phyloP scores from a whole-genome alignment of 2,797 vertebrate species.

The Sitta carolinensis region DNA sequence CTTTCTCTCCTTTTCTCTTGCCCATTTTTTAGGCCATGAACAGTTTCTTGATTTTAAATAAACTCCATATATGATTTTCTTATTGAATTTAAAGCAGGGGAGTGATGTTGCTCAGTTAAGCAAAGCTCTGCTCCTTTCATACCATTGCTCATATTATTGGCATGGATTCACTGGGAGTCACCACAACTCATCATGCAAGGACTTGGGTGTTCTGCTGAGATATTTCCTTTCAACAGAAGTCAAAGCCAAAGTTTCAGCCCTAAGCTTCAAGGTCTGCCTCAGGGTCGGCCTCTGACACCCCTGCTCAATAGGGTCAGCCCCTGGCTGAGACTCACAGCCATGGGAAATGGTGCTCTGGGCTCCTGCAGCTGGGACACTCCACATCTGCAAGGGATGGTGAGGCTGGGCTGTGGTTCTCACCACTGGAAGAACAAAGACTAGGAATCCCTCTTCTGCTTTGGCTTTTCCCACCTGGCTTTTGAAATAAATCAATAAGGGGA shows the following conservation, averaged over 20 bases:
- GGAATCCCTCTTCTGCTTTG: neutral
- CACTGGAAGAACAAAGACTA: neutral
- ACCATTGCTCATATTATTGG: neutral
- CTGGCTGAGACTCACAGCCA: rapidly evolving
- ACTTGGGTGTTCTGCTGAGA: neutral
- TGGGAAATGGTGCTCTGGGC: rapidly evolving
- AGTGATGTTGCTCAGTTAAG: neutral
- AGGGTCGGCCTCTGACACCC: neutral
- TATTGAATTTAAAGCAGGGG: neutral
- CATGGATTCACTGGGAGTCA: neutral
- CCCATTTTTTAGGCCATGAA: neutral
- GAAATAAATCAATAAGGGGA: neutral
- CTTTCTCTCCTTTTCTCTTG: neutral
- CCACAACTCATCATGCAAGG: neutral
- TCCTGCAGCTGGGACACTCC: neutral
- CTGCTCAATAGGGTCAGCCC: neutral
- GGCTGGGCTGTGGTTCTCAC: neutral
- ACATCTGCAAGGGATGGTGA: rapidly evolving
- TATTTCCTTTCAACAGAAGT: neutral
- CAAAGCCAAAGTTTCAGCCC: neutral
- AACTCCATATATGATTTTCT: neutral
- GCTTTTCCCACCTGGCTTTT: neutral
- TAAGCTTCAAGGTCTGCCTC: neutral
- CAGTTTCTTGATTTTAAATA: neutral
- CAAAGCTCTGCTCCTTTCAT: neutral